Conservation (phyloP, 2,797 vertebrate species). For the Neostethus bicornis region DNA sequence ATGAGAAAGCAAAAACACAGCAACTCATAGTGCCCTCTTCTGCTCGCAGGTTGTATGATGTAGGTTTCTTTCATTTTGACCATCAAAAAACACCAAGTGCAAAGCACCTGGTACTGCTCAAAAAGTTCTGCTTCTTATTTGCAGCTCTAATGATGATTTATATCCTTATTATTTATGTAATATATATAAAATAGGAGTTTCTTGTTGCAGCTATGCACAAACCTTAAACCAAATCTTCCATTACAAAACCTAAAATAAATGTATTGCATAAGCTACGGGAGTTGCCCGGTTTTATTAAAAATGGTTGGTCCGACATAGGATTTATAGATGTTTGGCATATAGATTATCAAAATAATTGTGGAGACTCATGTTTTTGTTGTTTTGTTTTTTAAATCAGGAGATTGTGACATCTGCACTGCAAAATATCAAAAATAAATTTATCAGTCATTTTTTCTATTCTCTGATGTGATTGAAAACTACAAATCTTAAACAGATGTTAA, state of each 20-base stretch:
- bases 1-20: slow-evolving; percentile 38
- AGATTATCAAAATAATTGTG: slow-evolving; percentile 13
- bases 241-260: slow-evolving; percentile 10
- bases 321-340: slow-evolving; percentile 6
- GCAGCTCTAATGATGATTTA: slow-evolving; percentile 7
- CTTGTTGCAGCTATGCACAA: background rate
- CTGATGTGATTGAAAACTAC: slow-evolving; percentile 7
- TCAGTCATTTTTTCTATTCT: background rate
- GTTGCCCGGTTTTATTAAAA: slow-evolving; percentile 17
- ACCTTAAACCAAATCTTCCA: slow-evolving; percentile 11
- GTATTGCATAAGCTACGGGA: background rate
- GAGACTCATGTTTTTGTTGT: background rate
- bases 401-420: background rate
- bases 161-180: slow-evolving; percentile 6
- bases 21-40: slow-evolving; percentile 84
- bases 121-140: slow-evolving; percentile 15
- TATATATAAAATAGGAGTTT: slow-evolving; percentile 7
- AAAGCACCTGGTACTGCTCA: slow-evolving; percentile 23
- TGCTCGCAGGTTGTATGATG: slow-evolving; percentile 71
- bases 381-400: slow-evolving; percentile 6
- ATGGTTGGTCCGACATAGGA: background rate
- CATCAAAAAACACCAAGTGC: slow-evolving; percentile 32
- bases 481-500: background rate
- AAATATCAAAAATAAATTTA: slow-evolving; percentile 13
- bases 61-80: slow-evolving; percentile 41